A percentile compares a stretch with the other conserved stretches of the same genome.
Conservation (phyloP, 2,888 invertebrate species). For the Sarcophaga rosellei region DNA sequence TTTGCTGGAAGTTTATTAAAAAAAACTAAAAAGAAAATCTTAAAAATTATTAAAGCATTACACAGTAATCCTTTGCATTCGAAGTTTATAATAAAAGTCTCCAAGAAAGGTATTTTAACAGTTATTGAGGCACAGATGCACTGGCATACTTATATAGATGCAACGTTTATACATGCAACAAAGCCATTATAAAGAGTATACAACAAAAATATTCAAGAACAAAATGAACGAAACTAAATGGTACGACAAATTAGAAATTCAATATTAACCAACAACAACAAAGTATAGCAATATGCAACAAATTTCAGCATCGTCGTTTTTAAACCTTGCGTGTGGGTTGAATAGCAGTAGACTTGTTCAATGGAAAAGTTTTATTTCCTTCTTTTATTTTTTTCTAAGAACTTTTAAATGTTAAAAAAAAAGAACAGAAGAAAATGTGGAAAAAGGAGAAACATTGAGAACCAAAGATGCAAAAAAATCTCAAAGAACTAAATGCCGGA, state of each 20-base stretch:
- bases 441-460: background rate
- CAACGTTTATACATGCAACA: background rate
- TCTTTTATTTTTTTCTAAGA: background rate
- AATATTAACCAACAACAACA: background rate
- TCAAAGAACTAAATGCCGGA: background rate
- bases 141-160: background rate
- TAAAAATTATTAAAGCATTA: background rate
- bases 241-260: background rate
- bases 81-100: background rate
- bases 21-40: too few species aligned
- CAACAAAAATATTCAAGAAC: background rate
- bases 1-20: too few species aligned
- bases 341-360: background rate
- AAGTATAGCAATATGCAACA: conserved; percentile 10
- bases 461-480: conserved; percentile 1
- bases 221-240: too few species aligned
- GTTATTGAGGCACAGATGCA: background rate
- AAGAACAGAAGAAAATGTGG: background rate
- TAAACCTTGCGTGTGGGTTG: conserved; percentile 19
- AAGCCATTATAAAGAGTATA: background rate
- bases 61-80: background rate
- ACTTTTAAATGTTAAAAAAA: background rate
- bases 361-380: conserved; percentile 3
- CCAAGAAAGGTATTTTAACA: conserved; percentile 10
- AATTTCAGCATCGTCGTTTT: conserved; percentile 15